Base-by-base conservation (phyloP, 2,797 vertebrate species). In the Aselliscus stoliczkanus region DNA sequence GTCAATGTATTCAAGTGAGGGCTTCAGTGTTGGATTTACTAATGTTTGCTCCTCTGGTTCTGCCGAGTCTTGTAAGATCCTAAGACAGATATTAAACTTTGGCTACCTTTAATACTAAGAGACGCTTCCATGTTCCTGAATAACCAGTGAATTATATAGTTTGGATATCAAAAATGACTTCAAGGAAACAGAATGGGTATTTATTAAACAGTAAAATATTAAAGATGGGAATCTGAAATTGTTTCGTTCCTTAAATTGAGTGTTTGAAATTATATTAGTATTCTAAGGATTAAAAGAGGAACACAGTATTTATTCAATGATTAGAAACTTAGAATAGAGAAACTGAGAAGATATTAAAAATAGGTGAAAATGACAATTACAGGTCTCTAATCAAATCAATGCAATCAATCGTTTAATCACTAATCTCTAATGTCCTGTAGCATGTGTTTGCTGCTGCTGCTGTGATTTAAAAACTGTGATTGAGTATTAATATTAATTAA, bases 381-480 rank as follows among this genome's bases (percentile, higher is more conserved):
- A 64, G 17, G 11, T 86, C 80, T 89, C 31, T 62, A 79, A 89
- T 70, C 54, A 94, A 94, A 83, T 62, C 44, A 85, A 31, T 89
- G 39, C 73, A 88, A 91, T 88, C 81, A 77, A 39, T 94, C 34
- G 84, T 90, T 29, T 62, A 90, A 81, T 94, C 83, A 89, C 31
- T 80, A 80, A 58, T 91, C 21, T 88, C 42, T 37, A 81, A 84
- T 56, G 42, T 29, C 80, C 79, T 79, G 1, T 83, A 37, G 15
- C 14, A 60, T 77, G 21, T 84, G 29, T 42, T 90, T 93, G 27
- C 29, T 76, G 42, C 11, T 90, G 69, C 4, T 84, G 3, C 4
- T 84, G 4, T 73, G 62, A 90, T 87, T 92, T 62, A 42, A 88
- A 92, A 95, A 67, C 4, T 84, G 44, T 72, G 83, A 92, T 95